phyloP scores from a whole-genome alignment of 2,113 vertebrate genomes.

The Miniopterus natalensis region DNA sequence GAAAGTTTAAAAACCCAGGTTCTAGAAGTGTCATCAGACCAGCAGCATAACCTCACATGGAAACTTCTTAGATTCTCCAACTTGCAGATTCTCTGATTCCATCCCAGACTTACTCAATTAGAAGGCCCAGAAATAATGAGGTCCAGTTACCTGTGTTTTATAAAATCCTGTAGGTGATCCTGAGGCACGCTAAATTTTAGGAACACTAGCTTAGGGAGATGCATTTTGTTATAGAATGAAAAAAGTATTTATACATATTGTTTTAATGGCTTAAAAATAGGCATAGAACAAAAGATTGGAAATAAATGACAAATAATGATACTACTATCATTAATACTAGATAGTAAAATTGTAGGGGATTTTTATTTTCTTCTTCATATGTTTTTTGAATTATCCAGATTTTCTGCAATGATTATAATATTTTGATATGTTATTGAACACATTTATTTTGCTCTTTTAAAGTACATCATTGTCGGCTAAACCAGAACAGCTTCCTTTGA shows the following conservation, averaged over 20 bases:
- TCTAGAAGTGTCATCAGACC: background rate
- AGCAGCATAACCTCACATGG: background rate
- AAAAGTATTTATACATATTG: background rate
- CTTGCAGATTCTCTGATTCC: background rate
- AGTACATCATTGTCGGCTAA: slow-evolving; percentile 8
- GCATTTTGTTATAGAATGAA: slow-evolving; percentile 11
- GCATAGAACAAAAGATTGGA: background rate
- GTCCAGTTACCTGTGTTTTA: background rate
- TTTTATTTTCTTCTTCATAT: slow-evolving; percentile 47
- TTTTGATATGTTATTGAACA: background rate
- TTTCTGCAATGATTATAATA: slow-evolving; percentile 36
- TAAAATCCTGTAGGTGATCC: background rate
- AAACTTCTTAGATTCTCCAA: background rate
- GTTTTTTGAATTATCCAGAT: background rate
- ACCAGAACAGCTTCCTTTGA: background rate
- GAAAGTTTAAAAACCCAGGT: background rate
- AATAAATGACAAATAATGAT: background rate
- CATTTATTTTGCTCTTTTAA: slow-evolving; percentile 34
- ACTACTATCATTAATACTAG: background rate
- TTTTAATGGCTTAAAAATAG: background rate
- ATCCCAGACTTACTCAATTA: background rate
- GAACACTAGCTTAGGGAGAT: background rate
- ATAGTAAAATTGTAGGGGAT: background rate
- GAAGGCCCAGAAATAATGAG: background rate
- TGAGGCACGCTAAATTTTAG: background rate